Conservation (phyloP, 2,797 vertebrate genomes). For the Sparus aurata region DNA sequence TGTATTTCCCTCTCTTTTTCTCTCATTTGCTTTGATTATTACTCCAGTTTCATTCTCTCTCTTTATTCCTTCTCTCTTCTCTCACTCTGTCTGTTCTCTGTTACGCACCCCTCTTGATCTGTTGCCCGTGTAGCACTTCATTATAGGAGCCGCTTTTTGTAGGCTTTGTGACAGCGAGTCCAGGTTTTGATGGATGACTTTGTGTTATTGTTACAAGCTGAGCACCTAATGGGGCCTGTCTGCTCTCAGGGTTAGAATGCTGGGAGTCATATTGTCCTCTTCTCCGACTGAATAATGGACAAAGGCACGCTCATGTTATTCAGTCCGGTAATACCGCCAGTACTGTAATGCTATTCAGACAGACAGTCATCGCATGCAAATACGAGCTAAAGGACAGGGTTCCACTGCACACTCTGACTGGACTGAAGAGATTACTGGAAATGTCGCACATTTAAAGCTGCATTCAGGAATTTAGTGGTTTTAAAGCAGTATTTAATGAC, state of each 20-base stretch:
- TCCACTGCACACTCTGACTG: background rate
- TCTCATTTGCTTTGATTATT: slow-evolving; percentile 22
- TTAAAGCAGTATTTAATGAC: background rate
- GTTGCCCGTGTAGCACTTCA: slow-evolving; percentile 60
- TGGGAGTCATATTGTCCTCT: slow-evolving; percentile 8
- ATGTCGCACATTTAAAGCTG: background rate
- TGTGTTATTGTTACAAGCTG: slow-evolving; percentile 42
- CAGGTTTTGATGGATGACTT: slow-evolving; percentile 65
- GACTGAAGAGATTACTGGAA: background rate
- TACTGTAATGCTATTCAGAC: background rate
- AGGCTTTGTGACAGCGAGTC: slow-evolving; percentile 55
- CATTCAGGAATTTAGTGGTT: background rate
- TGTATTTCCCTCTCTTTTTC: slow-evolving; percentile 29
- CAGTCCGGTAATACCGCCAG: background rate
- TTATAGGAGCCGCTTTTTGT: slow-evolving; percentile 67
- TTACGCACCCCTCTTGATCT: slow-evolving; percentile 19
- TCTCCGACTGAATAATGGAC: slow-evolving; percentile 4
- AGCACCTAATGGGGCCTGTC: slow-evolving; percentile 36
- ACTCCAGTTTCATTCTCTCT: slow-evolving; percentile 6
- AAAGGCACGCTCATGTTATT: background rate
- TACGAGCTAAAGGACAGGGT: background rate
- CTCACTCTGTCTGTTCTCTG: slow-evolving; percentile 10
- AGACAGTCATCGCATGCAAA: background rate
- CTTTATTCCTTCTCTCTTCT: slow-evolving; percentile 4
- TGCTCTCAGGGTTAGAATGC: slow-evolving; percentile 3